These are phyloP conservation scores for Eupithecia subumbrata DNA, from an alignment of 2,888 invertebrate species.

Conservation along the genomic window DNA sequence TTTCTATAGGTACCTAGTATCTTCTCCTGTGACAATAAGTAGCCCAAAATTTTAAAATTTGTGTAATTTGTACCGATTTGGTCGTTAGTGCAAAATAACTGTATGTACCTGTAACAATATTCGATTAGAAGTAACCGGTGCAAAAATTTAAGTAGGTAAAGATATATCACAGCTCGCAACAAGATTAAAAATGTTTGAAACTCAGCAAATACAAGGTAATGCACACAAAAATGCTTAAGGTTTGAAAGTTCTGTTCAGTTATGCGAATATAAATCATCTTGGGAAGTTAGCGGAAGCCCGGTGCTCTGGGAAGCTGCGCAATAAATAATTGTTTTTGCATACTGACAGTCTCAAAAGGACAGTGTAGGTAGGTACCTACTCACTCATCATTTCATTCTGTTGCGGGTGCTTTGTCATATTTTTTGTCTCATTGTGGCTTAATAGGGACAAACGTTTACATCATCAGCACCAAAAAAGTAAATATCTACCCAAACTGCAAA, in stretches of 20 bases:
- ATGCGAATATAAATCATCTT: constrained; percentile 59
- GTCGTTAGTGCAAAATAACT: too few species aligned
- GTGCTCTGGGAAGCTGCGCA: constrained; percentile 50
- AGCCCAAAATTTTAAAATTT: not conserved
- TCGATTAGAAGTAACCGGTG: not conserved
- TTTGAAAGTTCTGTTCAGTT: constrained; percentile 51
- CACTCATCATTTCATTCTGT: constrained; percentile 29
- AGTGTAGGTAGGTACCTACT: constrained; percentile 14
- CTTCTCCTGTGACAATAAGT: not conserved
- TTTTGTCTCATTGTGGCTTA: constrained; percentile 17
- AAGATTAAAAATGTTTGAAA: constrained; percentile 12
- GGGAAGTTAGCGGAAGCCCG: constrained; percentile 53
- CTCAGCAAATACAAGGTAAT: constrained; percentile 5
- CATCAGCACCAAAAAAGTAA: not conserved
- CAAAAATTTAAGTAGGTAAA: not conserved
- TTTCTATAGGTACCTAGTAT: not conserved
- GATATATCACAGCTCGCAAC: not conserved
- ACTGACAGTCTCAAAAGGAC: constrained; percentile 46
- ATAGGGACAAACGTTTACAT: not conserved
- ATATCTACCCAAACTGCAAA: not conserved
- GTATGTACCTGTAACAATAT: too few species aligned
- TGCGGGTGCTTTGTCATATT: constrained; percentile 28
- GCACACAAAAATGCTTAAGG: constrained; percentile 42
- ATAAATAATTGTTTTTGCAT: constrained; percentile 60
- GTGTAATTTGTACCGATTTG: too few species aligned